These are phyloP conservation scores for Anguilla anguilla DNA, from an alignment of 2,797 vertebrate genomes.

Conservation along the genomic window DNA sequence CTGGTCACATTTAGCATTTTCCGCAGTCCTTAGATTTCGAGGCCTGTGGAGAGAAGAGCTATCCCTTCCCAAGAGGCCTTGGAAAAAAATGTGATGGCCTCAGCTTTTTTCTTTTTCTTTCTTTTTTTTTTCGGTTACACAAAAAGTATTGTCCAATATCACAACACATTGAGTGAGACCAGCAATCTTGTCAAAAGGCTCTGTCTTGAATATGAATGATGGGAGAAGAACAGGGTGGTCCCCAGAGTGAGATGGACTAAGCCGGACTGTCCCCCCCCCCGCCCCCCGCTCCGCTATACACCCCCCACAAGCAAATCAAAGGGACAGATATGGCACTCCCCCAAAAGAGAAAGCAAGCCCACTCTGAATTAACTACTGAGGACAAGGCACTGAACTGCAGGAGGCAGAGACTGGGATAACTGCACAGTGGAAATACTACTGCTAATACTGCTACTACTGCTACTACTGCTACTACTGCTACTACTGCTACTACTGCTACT, in stretches of 20 bases:
- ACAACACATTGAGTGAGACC: conserved; percentile 86
- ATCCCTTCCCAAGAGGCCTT: not conserved
- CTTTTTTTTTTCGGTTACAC: conserved; percentile 49
- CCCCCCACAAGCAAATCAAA: conserved; percentile 61
- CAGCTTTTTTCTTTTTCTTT: conserved; percentile 66
- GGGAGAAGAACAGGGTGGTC: conserved; percentile 83
- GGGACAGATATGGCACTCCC: conserved; percentile 39
- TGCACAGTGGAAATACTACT: not conserved
- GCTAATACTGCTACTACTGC: not conserved
- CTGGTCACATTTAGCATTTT: conserved; percentile 26
- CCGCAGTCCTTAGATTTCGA: conserved; percentile 50
- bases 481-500: not conserved
- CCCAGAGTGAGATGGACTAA: conserved; percentile 60
- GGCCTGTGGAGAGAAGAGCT: not conserved
- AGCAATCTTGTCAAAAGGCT: conserved; percentile 84
- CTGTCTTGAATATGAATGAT: conserved; percentile 86
- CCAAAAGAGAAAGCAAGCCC: not conserved
- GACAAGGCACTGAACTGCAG: not conserved
- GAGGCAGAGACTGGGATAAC: not conserved
- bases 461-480: no score
- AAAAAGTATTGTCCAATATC: conserved; percentile 79
- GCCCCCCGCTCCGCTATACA: conserved; percentile 58
- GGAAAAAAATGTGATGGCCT: conserved; percentile 62
- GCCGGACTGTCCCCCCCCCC: conserved; percentile 64
- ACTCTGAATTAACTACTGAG: not conserved